Evolutionary conservation across 2,797 vertebrate species (phyloP).

Genomic region (Acipenser transmontanus): DNA sequence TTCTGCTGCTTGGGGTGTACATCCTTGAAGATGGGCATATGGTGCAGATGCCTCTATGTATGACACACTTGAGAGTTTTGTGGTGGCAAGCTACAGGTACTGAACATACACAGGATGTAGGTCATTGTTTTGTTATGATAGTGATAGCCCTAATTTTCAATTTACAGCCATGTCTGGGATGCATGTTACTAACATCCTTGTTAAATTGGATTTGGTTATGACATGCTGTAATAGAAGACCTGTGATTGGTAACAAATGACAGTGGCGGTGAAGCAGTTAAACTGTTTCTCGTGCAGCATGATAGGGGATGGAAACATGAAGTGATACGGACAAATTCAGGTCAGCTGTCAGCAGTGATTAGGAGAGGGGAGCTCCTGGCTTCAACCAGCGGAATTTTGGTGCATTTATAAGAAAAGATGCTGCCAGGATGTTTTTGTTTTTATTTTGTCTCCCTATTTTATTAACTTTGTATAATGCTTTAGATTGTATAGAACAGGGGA

Average conservation of each 20-base stretch:
- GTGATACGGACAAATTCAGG: slow-evolving; percentile 33
- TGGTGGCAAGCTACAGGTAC: no score
- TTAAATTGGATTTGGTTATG: no score
- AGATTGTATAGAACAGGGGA: slow-evolving; percentile 28
- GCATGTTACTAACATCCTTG: no score
- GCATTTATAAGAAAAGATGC: slow-evolving; percentile 22
- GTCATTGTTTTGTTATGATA: no score
- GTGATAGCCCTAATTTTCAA: no score
- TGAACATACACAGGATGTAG: no score
- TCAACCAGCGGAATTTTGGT: slow-evolving; percentile 10
- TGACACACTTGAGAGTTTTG: no score
- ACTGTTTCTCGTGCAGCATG: not conserved
- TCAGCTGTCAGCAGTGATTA: slow-evolving; percentile 34
- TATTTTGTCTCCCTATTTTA: not conserved
- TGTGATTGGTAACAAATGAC: not conserved
- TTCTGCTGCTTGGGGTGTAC: no score
- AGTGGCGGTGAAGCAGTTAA: slow-evolving; percentile 13
- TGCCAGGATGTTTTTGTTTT: not conserved
- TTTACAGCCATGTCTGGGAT: no score
- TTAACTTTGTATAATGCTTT: not conserved
- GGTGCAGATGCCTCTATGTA: no score
- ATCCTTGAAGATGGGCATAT: no score
- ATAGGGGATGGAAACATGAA: slow-evolving; percentile 12
- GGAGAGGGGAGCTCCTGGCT: slow-evolving; percentile 17
- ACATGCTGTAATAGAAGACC: no score